Percentiles rank a stretch among this genome's conserved stretches.
Evolutionary conservation across 2,888 invertebrate genomes (phyloP).

Genomic region (Drosophila monieri): DNA sequence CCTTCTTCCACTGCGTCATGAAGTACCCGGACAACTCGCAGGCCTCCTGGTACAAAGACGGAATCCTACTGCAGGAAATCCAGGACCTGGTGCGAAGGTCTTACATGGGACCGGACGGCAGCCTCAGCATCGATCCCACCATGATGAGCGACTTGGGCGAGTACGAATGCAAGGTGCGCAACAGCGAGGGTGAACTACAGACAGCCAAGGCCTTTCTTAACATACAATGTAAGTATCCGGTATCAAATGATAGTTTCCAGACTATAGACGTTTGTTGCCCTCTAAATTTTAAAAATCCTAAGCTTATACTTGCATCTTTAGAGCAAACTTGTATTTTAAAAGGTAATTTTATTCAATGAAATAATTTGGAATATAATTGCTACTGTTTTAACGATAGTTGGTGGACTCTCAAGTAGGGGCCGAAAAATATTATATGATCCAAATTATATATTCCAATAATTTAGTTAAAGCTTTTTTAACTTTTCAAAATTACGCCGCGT

Average conservation of each 20-base stretch:
- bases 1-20: slow-evolving; percentile 92
- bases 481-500: no score
- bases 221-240: slow-evolving; percentile 92
- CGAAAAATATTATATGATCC: no score
- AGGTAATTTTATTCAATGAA: no score
- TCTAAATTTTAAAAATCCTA: no score
- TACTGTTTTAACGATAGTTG: no score
- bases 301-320: no score
- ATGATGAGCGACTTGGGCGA: slow-evolving; percentile 93
- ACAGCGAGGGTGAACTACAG: slow-evolving; percentile 90
- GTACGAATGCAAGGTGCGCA: slow-evolving; percentile 92
- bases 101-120: slow-evolving; percentile 89
- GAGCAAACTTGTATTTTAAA: no score
- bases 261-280: no score
- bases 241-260: not conserved
- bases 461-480: no score
- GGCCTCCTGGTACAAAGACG: slow-evolving; percentile 88
- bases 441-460: no score
- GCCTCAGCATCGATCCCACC: slow-evolving; percentile 90
- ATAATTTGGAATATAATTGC: no score
- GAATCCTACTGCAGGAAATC: slow-evolving; percentile 86
- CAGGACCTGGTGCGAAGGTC: slow-evolving; percentile 87
- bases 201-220: slow-evolving; percentile 94
- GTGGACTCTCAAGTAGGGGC: no score
- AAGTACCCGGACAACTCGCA: slow-evolving; percentile 88